These are phyloP conservation scores for Diplodus puntazzo DNA, from an alignment of 2,797 vertebrate genomes.

Conservation along the genomic window DNA sequence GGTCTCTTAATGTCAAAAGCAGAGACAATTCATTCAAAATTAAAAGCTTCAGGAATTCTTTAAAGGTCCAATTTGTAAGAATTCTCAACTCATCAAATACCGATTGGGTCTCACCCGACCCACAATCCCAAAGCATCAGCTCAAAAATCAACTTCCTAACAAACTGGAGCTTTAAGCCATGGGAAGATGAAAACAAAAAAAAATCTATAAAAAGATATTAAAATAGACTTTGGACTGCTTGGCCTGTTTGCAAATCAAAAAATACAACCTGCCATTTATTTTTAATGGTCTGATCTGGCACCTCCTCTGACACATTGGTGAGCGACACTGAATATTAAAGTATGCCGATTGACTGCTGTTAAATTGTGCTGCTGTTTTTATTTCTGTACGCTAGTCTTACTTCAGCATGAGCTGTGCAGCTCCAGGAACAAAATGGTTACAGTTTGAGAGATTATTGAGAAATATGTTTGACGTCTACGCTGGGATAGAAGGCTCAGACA, in stretches of 20 bases:
- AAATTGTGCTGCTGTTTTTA: neutral
- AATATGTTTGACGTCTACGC: conserved; percentile 3
- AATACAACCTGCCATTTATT: neutral
- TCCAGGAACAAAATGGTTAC: neutral
- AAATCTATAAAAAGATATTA: too few species aligned
- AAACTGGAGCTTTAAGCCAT: neutral
- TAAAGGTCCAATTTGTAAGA: too few species aligned
- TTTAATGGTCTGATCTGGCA: neutral
- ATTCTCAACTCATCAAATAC: too few species aligned
- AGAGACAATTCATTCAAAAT: neutral
- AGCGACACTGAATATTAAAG: neutral
- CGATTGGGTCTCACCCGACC: too few species aligned
- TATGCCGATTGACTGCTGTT: neutral
- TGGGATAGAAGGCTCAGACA: neutral
- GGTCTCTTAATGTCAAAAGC: neutral
- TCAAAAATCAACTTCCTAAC: too few species aligned
- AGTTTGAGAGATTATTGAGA: conserved; percentile 3
- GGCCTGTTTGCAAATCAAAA: neutral
- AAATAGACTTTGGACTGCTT: neutral
- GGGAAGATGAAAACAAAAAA: neutral
- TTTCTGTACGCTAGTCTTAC: conserved; percentile 3
- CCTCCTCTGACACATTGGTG: neutral
- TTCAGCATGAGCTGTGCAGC: conserved; percentile 8
- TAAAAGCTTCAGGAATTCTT: neutral
- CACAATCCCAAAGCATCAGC: too few species aligned